Evolutionary conservation across 2,797 vertebrate species (phyloP).

Genomic region (Triplophysa yarkandensis): DNA sequence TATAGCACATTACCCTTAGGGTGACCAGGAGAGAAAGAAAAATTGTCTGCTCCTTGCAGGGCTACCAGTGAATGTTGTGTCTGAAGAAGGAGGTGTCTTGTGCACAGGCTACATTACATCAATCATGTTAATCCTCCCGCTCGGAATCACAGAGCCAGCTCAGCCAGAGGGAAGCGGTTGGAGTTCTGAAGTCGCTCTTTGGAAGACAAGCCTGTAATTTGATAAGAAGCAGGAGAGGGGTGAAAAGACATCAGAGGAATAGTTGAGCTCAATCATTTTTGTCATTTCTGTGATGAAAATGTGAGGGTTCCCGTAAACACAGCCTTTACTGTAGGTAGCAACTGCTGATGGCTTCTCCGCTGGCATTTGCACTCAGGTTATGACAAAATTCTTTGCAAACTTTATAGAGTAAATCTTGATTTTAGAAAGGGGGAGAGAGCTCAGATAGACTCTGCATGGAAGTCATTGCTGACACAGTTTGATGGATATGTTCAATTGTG

Average conservation of each 20-base stretch:
- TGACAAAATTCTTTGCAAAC: not conserved
- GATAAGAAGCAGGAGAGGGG: slow-evolving; percentile 25
- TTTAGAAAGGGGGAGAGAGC: not conserved
- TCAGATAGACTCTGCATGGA: not conserved
- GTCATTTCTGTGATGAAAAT: slow-evolving; percentile 42
- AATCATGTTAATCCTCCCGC: slow-evolving; percentile 49
- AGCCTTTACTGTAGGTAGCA: not conserved
- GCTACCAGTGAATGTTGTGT: slow-evolving; percentile 16
- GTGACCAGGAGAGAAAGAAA: slow-evolving; percentile 28
- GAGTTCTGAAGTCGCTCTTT: slow-evolving; percentile 21
- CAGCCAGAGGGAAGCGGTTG: slow-evolving; percentile 33
- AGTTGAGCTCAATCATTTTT: slow-evolving; percentile 9
- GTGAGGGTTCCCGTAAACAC: slow-evolving; percentile 10
- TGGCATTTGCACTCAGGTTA: slow-evolving; percentile 4
- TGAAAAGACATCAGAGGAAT: slow-evolving; percentile 31
- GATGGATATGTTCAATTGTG: not conserved
- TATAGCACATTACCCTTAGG: slow-evolving; percentile 28
- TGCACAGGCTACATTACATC: slow-evolving; percentile 34
- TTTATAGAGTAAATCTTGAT: slow-evolving; percentile 1
- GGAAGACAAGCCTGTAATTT: slow-evolving; percentile 32
- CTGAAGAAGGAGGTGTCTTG: slow-evolving; percentile 21
- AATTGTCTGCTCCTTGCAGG: slow-evolving; percentile 1
- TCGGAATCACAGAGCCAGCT: slow-evolving; percentile 32
- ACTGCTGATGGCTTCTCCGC: slow-evolving; percentile 5
- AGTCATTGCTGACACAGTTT: not conserved